Percentiles rank a stretch among this genome's conserved stretches.
Evolutionary conservation across 2,797 vertebrate species (phyloP).

Genomic region (Aldrovandia affinis): DNA sequence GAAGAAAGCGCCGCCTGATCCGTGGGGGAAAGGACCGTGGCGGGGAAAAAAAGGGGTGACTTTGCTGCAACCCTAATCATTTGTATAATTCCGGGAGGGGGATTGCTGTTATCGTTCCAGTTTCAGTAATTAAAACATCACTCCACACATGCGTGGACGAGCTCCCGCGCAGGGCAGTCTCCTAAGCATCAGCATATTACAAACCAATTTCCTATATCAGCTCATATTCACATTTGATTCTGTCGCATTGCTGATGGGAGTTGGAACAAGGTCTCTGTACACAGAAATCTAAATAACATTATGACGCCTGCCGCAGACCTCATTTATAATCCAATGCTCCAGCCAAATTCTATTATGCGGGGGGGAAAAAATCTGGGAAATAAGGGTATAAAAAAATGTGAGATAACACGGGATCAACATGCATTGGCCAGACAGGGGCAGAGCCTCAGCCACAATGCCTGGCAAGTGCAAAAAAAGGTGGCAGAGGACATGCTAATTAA

Average conservation of each 20-base stretch:
- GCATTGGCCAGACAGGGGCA: constrained; percentile 58
- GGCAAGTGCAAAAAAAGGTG: constrained; percentile 61
- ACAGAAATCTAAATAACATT: constrained; percentile 98
- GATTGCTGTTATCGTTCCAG: constrained; percentile 68
- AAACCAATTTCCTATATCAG: constrained; percentile 98
- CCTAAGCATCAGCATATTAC: constrained; percentile 92
- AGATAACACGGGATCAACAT: constrained; percentile 74
- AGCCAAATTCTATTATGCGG: constrained; percentile 85
- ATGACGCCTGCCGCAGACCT: constrained; percentile 93
- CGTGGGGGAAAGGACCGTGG: constrained; percentile 33
- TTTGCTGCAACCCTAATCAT: constrained; percentile 64
- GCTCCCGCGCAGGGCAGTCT: constrained; percentile 78
- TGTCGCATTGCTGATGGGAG: constrained; percentile 93
- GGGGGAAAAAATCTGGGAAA: constrained; percentile 68
- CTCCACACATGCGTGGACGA: constrained; percentile 70
- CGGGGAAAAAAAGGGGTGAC: constrained; percentile 44
- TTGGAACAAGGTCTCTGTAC: constrained; percentile 89
- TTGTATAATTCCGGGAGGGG: constrained; percentile 61
- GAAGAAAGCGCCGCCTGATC: constrained; percentile 33
- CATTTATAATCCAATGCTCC: constrained; percentile 97
- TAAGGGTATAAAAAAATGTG: constrained; percentile 77
- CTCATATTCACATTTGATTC: constrained; percentile 98
- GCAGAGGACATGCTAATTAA: constrained; percentile 62
- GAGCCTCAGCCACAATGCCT: constrained; percentile 56
- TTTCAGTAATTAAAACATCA: constrained; percentile 81